A percentile compares a stretch with the other conserved stretches of the same genome.
Conservation (phyloP, 2,113 vertebrate species). For the Grus americana region DNA sequence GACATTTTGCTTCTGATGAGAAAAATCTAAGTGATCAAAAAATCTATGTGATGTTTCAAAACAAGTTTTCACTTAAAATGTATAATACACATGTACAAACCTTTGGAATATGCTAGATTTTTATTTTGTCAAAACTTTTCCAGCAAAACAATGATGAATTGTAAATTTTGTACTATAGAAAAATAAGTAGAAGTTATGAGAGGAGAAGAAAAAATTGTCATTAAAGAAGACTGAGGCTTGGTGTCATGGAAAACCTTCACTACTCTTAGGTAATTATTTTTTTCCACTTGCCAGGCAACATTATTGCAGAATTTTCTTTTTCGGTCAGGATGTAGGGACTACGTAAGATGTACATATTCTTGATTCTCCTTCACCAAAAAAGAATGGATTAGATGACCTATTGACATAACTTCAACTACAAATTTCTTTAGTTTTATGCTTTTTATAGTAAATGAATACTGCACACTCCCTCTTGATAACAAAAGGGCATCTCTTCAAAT, state of each 20-base stretch:
- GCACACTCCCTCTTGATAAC: not conserved
- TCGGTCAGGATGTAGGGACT: not conserved
- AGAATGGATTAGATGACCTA: not conserved
- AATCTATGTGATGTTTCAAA: conserved; percentile 5
- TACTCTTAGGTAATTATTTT: not conserved
- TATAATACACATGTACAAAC: not conserved
- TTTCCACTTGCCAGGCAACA: not conserved
- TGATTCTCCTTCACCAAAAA: not conserved
- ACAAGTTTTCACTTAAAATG: not conserved
- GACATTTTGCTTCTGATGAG: not conserved
- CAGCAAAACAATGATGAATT: not conserved
- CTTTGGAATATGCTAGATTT: not conserved
- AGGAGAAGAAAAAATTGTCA: not conserved
- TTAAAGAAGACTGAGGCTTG: not conserved
- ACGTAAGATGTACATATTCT: not conserved
- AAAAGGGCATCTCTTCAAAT: not conserved
- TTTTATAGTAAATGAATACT: not conserved
- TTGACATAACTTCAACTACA: not conserved
- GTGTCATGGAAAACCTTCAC: not conserved
- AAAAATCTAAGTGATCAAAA: conserved; percentile 8
- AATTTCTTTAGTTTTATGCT: not conserved
- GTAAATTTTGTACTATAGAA: not conserved
- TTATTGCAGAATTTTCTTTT: not conserved
- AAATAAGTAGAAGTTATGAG: not conserved
- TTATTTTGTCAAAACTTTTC: not conserved